Percentiles rank a stretch among this genome's conserved stretches.
phyloP scores from a whole-genome alignment of 2,797 vertebrate species.

The Sebastes melanostomus region DNA sequence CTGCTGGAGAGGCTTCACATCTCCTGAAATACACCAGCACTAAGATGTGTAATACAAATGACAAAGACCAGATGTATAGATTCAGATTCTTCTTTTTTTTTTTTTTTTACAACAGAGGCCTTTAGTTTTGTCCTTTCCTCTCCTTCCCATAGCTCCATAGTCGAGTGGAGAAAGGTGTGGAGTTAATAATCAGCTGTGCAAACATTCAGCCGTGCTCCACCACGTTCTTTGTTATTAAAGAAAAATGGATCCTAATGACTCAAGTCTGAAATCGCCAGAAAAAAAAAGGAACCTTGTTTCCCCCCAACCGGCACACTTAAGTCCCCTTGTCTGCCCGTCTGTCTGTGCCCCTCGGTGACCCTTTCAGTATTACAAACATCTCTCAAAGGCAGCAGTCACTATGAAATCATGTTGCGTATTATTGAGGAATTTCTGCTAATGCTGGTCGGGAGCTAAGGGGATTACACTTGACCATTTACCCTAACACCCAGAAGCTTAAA shows the following conservation, averaged over 20 bases:
- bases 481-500: slow-evolving; percentile 71
- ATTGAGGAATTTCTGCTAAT: slow-evolving; percentile 78
- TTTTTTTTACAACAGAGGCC: neutral
- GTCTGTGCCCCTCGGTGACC: slow-evolving; percentile 59
- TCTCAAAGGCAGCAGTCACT: slow-evolving; percentile 70
- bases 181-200: slow-evolving; percentile 78
- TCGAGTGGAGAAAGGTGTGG: slow-evolving; percentile 34
- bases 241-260: slow-evolving; percentile 82
- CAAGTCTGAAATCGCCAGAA: slow-evolving; percentile 66
- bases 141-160: slow-evolving; percentile 21
- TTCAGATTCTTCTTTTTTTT: neutral
- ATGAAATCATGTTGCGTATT: slow-evolving; percentile 75
- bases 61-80: slow-evolving; percentile 6
- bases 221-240: slow-evolving; percentile 75
- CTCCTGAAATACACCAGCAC: neutral
- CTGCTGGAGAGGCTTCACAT: neutral
- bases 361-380: slow-evolving; percentile 65
- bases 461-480: slow-evolving; percentile 78
- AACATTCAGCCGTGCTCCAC: slow-evolving; percentile 68
- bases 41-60: neutral
- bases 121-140: slow-evolving; percentile 9
- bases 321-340: slow-evolving; percentile 47
- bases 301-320: slow-evolving; percentile 47
- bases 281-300: slow-evolving; percentile 74
- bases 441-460: slow-evolving; percentile 73